Conservation (phyloP, 1,140 invertebrate species). For the Zaprionus vittiger region DNA sequence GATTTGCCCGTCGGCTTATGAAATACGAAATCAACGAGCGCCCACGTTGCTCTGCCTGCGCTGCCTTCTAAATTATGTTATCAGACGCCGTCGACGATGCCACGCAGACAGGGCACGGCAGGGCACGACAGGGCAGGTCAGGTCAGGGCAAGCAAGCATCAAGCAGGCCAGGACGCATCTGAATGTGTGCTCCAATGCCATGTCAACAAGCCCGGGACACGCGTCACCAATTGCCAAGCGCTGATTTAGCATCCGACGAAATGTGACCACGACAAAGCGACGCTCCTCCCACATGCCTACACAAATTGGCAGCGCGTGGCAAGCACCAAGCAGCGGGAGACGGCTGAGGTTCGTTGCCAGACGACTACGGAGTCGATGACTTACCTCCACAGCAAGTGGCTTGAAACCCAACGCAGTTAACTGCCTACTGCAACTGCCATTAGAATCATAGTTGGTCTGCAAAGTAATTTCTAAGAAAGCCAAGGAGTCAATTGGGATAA, state of each 20-base stretch:
- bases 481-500: neutral
- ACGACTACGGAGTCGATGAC: neutral
- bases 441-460: neutral
- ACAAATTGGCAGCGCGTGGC: slow-evolving; percentile 7
- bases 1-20: slow-evolving; percentile 73
- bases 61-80: slow-evolving; percentile 36
- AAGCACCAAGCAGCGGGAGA: neutral
- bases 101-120: neutral
- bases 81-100: slow-evolving; percentile 13
- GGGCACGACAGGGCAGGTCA: neutral
- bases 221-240: slow-evolving; percentile 68
- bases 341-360: neutral
- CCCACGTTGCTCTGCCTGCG: slow-evolving; percentile 8
- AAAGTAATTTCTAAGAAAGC: neutral
- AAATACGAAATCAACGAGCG: slow-evolving; percentile 53
- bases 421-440: neutral
- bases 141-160: neutral
- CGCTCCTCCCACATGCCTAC: neutral
- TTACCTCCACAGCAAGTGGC: neutral
- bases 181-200: slow-evolving; percentile 54
- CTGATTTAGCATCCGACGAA: slow-evolving; percentile 55
- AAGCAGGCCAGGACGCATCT: slow-evolving; percentile 19
- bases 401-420: neutral
- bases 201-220: slow-evolving; percentile 73
- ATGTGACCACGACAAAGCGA: slow-evolving; percentile 29